A percentile compares a stretch with the other conserved stretches of the same genome.
These are phyloP conservation scores for Brachypteracias leptosomus DNA, from an alignment of 2,113 vertebrate genomes.

Conservation along the genomic window DNA sequence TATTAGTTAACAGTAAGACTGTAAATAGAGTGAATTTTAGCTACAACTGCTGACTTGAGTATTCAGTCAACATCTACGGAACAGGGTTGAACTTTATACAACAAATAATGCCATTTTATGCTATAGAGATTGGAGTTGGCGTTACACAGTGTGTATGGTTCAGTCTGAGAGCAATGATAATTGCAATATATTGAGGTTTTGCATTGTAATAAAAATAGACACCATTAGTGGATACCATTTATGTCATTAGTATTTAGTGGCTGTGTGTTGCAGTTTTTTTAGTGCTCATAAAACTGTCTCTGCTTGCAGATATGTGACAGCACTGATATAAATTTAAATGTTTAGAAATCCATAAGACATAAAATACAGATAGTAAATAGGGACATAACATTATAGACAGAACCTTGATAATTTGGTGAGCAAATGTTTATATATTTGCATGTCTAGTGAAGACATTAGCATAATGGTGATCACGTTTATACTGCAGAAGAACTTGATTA, in stretches of 20 bases:
- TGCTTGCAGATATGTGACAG: slow-evolving; percentile 87
- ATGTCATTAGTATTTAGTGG: slow-evolving; percentile 86
- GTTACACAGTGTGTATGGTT: slow-evolving; percentile 39
- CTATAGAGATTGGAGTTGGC: background rate
- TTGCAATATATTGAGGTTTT: slow-evolving; percentile 84
- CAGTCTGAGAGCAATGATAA: slow-evolving; percentile 78
- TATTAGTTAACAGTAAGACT: slow-evolving; percentile 42
- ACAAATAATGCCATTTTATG: slow-evolving; percentile 20
- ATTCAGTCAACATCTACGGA: background rate
- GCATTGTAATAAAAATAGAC: slow-evolving; percentile 84
- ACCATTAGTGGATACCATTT: slow-evolving; percentile 90
- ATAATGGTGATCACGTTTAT: slow-evolving; percentile 69
- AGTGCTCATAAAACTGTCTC: slow-evolving; percentile 93
- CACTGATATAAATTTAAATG: slow-evolving; percentile 82
- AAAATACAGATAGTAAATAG: slow-evolving; percentile 86
- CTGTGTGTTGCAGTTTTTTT: slow-evolving; percentile 87
- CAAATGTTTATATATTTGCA: slow-evolving; percentile 77
- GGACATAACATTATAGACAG: slow-evolving; percentile 70
- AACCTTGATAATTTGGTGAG: slow-evolving; percentile 73
- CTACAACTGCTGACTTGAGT: slow-evolving; percentile 26
- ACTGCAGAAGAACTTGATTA: slow-evolving; percentile 62
- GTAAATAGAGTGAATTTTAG: slow-evolving; percentile 37
- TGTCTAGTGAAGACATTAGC: slow-evolving; percentile 71
- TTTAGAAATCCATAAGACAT: slow-evolving; percentile 89
- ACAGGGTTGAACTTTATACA: background rate